Conservation (phyloP, 2,888 invertebrate species). For the Sminthurinus aureus region DNA sequence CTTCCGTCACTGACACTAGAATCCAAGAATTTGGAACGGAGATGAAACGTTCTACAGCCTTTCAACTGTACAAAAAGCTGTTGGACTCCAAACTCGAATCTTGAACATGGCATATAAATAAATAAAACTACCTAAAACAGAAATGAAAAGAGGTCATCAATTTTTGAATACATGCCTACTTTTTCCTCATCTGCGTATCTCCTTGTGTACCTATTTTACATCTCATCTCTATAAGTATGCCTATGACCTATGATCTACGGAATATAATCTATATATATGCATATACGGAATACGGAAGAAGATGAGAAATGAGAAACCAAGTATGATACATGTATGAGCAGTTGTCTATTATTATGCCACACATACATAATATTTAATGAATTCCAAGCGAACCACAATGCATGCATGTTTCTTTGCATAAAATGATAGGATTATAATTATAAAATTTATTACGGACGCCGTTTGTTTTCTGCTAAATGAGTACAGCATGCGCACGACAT, state of each 20-base stretch:
- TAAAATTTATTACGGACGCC: too few relatives aligned
- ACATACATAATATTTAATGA: background rate
- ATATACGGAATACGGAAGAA: too few relatives aligned
- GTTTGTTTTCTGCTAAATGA: too few relatives aligned
- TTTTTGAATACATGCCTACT: background rate
- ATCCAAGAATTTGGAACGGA: background rate
- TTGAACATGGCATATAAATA: background rate
- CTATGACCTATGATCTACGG: too few relatives aligned
- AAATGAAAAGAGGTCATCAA: background rate
- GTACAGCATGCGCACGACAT: background rate
- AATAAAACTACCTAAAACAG: background rate
- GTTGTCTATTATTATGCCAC: background rate
- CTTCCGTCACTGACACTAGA: slow-evolving; percentile 33
- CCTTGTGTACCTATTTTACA: background rate
- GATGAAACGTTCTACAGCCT: background rate
- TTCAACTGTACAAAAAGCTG: background rate
- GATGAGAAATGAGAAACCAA: too few relatives aligned
- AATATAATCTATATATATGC: too few relatives aligned
- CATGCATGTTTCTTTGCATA: background rate
- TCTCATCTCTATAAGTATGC: too few relatives aligned
- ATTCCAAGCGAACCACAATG: background rate
- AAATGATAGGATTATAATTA: background rate
- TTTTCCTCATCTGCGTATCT: background rate
- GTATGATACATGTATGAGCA: too few relatives aligned
- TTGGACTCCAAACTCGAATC: background rate